These are phyloP conservation scores for Drosophila suzukii DNA, from an alignment of 1,140 invertebrate species.

Conservation along the genomic window DNA sequence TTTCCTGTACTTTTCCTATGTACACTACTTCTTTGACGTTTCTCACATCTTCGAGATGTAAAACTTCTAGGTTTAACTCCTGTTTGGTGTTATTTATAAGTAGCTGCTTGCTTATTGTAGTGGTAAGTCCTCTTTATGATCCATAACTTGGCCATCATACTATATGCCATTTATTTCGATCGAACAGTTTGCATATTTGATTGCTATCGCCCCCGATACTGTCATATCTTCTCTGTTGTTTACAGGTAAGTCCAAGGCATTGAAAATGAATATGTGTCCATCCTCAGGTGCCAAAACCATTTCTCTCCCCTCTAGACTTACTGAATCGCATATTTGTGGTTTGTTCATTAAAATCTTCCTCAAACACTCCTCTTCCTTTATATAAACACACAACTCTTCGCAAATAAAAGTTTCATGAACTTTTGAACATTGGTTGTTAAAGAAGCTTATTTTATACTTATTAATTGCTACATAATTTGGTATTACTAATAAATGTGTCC, in stretches of 20 bases:
- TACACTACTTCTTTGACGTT: too few relatives aligned
- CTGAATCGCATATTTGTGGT: background rate
- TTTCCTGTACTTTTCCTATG: too few relatives aligned
- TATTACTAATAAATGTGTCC: too few relatives aligned
- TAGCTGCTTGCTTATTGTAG: too few relatives aligned
- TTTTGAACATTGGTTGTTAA: slow-evolving; percentile 1
- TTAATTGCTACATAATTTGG: too few relatives aligned
- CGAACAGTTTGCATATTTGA: slow-evolving; percentile 3
- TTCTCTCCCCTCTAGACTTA: background rate
- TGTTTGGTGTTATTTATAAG: too few relatives aligned
- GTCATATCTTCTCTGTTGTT: slow-evolving; percentile 1
- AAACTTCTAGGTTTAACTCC: too few relatives aligned
- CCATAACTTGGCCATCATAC: slow-evolving; percentile 1
- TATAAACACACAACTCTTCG: background rate
- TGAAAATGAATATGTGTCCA: slow-evolving; percentile 2
- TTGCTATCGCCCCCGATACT: too few relatives aligned
- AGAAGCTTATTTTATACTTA: too few relatives aligned
- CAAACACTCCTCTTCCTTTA: slow-evolving; percentile 6
- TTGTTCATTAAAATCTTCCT: background rate
- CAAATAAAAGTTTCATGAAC: slow-evolving; percentile 5
- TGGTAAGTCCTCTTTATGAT: too few relatives aligned
- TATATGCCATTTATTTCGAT: slow-evolving; percentile 2
- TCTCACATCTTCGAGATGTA: too few relatives aligned
- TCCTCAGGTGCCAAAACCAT: slow-evolving; percentile 2
- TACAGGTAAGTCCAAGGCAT: background rate